Conservation (phyloP, 2,888 invertebrate genomes). For the Machimus atricapillus region DNA sequence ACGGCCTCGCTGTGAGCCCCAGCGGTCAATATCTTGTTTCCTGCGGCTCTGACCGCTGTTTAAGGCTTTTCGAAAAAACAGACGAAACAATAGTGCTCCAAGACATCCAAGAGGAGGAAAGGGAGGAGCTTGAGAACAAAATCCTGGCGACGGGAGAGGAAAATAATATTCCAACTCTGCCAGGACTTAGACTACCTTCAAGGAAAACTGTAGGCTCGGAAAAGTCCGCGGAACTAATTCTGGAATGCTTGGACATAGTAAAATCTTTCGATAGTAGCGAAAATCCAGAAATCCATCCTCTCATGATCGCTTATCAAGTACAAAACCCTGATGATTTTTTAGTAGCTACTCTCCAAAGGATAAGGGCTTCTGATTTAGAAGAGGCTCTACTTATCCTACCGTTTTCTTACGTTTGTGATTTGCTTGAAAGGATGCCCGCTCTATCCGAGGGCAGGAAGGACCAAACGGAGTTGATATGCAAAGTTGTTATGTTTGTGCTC, state of each 20-base stretch:
- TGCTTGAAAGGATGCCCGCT: constrained; percentile 75
- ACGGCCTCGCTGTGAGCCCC: constrained; percentile 77
- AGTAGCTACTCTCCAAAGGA: constrained; percentile 77
- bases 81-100: constrained; percentile 91
- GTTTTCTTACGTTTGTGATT: constrained; percentile 79
- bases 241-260: constrained; percentile 87
- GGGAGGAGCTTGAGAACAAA: constrained; percentile 76
- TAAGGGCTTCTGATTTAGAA: constrained; percentile 89
- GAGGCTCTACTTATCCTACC: constrained; percentile 87
- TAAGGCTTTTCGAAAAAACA: constrained; percentile 85
- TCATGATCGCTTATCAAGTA: constrained; percentile 83
- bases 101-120: constrained; percentile 87
- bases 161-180: constrained; percentile 73
- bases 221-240: constrained; percentile 80
- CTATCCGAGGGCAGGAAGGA: constrained; percentile 72
- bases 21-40: constrained; percentile 80
- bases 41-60: constrained; percentile 86
- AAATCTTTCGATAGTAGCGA: constrained; percentile 66
- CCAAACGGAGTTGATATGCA: constrained; percentile 77
- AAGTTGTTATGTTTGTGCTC: constrained; percentile 79
- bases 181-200: constrained; percentile 81
- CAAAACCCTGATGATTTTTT: constrained; percentile 80
- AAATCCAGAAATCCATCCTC: constrained; percentile 68
- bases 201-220: constrained; percentile 70
- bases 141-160: constrained; percentile 75